These are phyloP conservation scores for Ennomos quercinarius DNA, from an alignment of 2,888 invertebrate genomes.

Conservation along the genomic window DNA sequence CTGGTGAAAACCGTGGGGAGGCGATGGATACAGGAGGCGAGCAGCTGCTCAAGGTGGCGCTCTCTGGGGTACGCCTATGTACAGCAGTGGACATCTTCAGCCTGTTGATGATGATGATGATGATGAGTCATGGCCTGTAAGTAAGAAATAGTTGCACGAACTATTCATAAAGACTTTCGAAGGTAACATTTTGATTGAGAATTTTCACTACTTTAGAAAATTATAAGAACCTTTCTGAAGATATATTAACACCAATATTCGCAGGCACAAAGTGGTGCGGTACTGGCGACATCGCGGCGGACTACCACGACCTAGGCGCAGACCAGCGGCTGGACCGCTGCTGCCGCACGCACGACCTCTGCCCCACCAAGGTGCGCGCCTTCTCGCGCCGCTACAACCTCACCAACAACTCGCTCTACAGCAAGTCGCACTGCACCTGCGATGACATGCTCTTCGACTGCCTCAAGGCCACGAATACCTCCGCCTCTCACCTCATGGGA, in stretches of 20 bases:
- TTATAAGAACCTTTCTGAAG: no score
- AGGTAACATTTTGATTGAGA: no score
- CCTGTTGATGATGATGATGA: no score
- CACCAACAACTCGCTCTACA: conserved; percentile 93
- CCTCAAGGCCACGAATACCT: conserved; percentile 90
- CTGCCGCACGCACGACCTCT: conserved; percentile 96
- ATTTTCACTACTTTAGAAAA: no score
- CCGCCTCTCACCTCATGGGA: conserved; percentile 91
- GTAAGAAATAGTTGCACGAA: no score
- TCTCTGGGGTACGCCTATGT: no score
- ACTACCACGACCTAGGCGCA: conserved; percentile 93
- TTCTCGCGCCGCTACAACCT: conserved; percentile 91
- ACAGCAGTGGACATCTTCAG: no score
- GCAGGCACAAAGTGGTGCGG: conserved; percentile 97
- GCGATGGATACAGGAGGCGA: no score
- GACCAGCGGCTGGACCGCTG: conserved; percentile 91
- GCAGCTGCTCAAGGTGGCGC: no score
- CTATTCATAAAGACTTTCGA: no score
- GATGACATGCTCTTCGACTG: conserved; percentile 94
- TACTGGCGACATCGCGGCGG: conserved; percentile 93
- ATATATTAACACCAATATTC: conserved; percentile 35
- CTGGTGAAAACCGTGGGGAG: no score
- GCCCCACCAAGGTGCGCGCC: conserved; percentile 91
- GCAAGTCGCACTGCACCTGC: conserved; percentile 95
- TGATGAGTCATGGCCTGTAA: no score